These are phyloP conservation scores for Nemapogon koenigi DNA, from an alignment of 2,888 invertebrate species.

Conservation along the genomic window DNA sequence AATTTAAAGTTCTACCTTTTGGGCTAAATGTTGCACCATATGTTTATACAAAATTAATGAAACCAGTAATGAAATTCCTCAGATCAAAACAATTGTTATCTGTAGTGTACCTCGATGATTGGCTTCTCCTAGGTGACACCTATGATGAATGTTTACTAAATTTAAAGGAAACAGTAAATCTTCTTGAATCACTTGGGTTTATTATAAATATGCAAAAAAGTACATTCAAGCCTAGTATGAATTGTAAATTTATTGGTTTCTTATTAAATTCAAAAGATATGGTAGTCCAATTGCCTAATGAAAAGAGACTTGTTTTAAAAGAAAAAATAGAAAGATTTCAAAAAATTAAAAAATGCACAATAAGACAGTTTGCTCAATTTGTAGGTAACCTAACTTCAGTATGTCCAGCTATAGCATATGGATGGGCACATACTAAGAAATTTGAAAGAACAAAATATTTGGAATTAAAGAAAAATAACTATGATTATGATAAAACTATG, in stretches of 20 bases:
- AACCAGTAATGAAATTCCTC: conserved; percentile 1
- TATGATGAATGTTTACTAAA: not conserved
- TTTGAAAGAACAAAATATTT: not conserved
- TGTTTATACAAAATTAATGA: conserved; percentile 1
- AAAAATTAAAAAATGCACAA: not conserved
- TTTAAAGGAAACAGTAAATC: not conserved
- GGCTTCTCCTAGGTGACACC: not conserved
- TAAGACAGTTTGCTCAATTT: conserved; percentile 1
- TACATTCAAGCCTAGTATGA: not conserved
- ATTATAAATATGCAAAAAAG: conserved; percentile 6
- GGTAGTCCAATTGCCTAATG: not conserved
- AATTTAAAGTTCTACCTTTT: conserved; percentile 11
- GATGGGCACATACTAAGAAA: not conserved
- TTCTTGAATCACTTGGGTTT: conserved; percentile 2
- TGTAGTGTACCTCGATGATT: conserved; percentile 1
- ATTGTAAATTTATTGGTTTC: conserved; percentile 6
- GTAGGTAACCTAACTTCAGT: not conserved
- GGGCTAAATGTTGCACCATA: conserved; percentile 1
- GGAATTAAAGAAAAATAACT: not conserved
- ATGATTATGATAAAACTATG: not conserved
- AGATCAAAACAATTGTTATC: not conserved
- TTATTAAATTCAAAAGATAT: not conserved
- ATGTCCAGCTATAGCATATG: not conserved
- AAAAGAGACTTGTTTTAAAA: not conserved
- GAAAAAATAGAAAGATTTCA: not conserved